Base-by-base conservation (phyloP, 2,797 vertebrate species). In the Perodicticus potto region DNA sequence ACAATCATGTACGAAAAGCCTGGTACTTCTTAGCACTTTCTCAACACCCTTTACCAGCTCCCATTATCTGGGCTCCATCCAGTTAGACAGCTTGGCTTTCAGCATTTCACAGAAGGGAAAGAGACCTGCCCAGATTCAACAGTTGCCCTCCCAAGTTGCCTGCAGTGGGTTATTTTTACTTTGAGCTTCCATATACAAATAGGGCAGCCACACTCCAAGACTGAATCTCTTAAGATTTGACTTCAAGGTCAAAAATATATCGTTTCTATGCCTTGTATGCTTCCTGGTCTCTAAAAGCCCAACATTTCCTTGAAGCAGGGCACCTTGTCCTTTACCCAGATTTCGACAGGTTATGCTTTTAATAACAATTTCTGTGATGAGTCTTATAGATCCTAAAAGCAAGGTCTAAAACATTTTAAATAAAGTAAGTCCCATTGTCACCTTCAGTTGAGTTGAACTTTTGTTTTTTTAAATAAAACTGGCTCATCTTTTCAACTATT, bases 401-500 rank as follows among this genome's bases (percentile, higher is more conserved):
- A 65, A 53, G 19, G 5, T 55, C 73, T 82, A 67, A 40, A 16
- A 16, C 57, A 84, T 80, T 84, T 91, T 69, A 29, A 95, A 32
- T 89, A 61, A 86, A 93, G 34, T 40, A 29, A 92, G 14, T 49
- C n/a, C 84, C 65, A 57, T 1, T 81, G 84, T 84, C 49, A 83
- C 23, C 27, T 89, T 73, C 40, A 20, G 84, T 27, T 74, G 10
- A 72, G 43, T 20, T 91, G 87, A 63, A 34, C 32, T 74, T 81
- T 82, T 8, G 61, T 12, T 65, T 83, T 95, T 84, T 69, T 32
- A 89, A 89, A 59, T 73, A 91, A 93, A 95, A 16, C 45, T 53
- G 74, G 19, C 29, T 76, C 32, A 67, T 69, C 34, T 74, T 61
- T 69, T 82, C 40, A 69, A 45, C 37, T 57, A 65, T n/a, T 87